Base-by-base conservation (phyloP, 2,113 vertebrate genomes). In the Carassius gibelio region DNA sequence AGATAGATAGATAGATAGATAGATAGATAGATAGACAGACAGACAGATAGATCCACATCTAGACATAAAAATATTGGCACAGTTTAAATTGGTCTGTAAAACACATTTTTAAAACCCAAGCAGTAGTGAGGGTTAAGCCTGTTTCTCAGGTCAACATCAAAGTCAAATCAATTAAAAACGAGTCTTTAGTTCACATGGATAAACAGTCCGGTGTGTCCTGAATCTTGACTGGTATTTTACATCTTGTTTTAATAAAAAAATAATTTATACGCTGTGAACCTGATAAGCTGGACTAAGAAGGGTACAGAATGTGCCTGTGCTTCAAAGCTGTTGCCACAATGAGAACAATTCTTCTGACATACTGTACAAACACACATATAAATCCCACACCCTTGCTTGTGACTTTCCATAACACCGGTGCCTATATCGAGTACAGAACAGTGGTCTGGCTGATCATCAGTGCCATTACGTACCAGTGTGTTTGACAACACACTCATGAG, bases 401-500 rank as follows among this genome's bases (percentile, higher is more conserved):
- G 75, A 90, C 8, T 93, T 93, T 94, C 92, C 91, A 88, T 88
- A 68, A 89, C 84, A 93, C 92, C 89, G 90, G 75, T 71, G 86
- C 72, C 74, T 89, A 89, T 90, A 78, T 80, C 85, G 68, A 84
- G 61, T 45, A n/a, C 8, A 17, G 66, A 62, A 50, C 64, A 55
- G 52, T 1, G 11, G 34, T 66, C 55, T 19, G 14, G 10, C 9
- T 11, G 42, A 80, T 17, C 19, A 9, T 26, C 61, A 26, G 8
- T 42, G 19, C 8, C 75, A 19, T 52, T 21, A 19, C 5, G 15
- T 13, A 21, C 50, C 36, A 7, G 26, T 74, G 52, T 88, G 89
- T 91, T 91, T 89, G 87, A 71, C 76, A 89, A 91, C 90, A 92
- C 88, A 91, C 80, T 86, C 36, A 62, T 86, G 48, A 77, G 72